These are phyloP conservation scores for Nemotelus pantherinus DNA, from an alignment of 2,888 invertebrate genomes.

Conservation along the genomic window DNA sequence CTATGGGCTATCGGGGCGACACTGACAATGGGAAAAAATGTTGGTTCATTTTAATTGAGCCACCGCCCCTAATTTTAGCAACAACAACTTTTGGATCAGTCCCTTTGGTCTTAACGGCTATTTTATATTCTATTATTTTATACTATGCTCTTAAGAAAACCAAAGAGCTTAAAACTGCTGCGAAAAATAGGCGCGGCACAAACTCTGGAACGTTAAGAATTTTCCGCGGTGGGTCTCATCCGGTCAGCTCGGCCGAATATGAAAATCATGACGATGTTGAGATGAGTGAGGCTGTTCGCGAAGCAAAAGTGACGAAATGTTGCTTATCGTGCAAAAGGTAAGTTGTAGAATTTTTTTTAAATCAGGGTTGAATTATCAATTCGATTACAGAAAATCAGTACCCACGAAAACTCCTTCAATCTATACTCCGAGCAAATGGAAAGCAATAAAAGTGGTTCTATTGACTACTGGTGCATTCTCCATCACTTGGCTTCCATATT, in stretches of 20 bases:
- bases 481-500: conserved; percentile 72
- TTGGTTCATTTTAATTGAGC: conserved; percentile 70
- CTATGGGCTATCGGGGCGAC: conserved; percentile 69
- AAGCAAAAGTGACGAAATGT: conserved; percentile 4
- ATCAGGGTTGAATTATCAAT: conserved; percentile 42
- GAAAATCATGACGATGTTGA: conserved; percentile 8
- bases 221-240: conserved; percentile 54
- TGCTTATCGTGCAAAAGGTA: conserved; percentile 10
- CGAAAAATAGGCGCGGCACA: conserved; percentile 61
- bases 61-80: conserved; percentile 67
- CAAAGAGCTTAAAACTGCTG: conserved; percentile 64
- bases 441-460: conserved; percentile 71
- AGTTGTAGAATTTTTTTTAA: conserved; percentile 1
- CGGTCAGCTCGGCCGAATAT: neutral
- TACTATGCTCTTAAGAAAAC: conserved; percentile 69
- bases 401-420: conserved; percentile 49
- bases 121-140: conserved; percentile 70
- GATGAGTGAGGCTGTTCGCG: conserved; percentile 36
- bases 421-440: conserved; percentile 68
- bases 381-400: neutral
- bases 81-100: conserved; percentile 69
- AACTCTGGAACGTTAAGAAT: conserved; percentile 58
- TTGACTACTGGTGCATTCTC: conserved; percentile 71
- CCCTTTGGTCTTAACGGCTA: conserved; percentile 65
- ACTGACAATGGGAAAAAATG: conserved; percentile 68